A percentile compares a stretch with the other conserved stretches of the same genome.
Evolutionary conservation across 2,113 vertebrate genomes (phyloP).

Genomic region (Gallinago paraguaiae): DNA sequence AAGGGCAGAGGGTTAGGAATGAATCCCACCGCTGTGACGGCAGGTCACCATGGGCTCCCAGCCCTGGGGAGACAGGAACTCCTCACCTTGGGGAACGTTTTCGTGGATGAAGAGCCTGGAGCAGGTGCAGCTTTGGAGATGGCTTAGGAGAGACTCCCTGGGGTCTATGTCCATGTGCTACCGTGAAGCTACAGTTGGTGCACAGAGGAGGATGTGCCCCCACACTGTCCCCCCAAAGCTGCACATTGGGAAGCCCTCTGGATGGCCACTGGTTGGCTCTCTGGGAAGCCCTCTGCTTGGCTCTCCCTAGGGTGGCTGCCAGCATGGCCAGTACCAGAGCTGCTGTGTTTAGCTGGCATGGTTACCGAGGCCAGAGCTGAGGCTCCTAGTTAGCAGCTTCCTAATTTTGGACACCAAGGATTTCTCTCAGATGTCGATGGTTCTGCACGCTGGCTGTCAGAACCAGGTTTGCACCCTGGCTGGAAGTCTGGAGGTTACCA

Average conservation of each 20-base stretch:
- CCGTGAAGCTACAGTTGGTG: not conserved
- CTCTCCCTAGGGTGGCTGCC: not conserved
- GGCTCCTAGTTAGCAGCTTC: not conserved
- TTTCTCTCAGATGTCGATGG: not conserved
- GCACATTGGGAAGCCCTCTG: not conserved
- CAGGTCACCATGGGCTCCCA: not conserved
- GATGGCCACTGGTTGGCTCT: too few species aligned
- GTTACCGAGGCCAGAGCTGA: not conserved
- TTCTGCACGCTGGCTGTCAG: not conserved
- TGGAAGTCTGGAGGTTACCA: not conserved
- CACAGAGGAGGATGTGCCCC: not conserved
- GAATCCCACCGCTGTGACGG: accelerated
- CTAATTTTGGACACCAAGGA: not conserved
- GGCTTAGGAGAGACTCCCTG: not conserved
- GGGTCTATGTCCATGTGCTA: too few species aligned
- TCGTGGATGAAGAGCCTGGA: accelerated
- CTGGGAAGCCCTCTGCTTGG: too few species aligned
- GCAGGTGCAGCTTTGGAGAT: not conserved
- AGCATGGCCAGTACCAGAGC: not conserved
- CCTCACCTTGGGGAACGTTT: not conserved
- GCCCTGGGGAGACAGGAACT: too few species aligned
- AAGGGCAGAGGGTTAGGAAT: not conserved
- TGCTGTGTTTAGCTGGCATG: accelerated
- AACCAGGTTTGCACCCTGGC: not conserved
- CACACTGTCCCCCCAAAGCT: not conserved